Conservation (phyloP, 2,797 vertebrate genomes). For the Tokudaia tokunoshimensis region DNA sequence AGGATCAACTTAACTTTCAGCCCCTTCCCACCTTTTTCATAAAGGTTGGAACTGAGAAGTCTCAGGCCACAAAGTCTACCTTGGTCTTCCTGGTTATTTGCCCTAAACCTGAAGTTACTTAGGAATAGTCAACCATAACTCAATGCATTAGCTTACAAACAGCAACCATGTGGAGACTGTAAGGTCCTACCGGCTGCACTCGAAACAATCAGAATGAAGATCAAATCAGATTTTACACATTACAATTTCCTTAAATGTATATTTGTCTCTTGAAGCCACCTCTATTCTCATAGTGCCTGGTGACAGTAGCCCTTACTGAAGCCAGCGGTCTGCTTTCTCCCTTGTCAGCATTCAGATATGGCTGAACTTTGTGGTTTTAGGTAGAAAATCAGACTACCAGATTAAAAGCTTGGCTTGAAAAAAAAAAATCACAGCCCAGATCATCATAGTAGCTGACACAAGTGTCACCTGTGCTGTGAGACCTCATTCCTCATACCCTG, state of each 20-base stretch:
- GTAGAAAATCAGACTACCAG: neutral
- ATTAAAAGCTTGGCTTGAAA: constrained; percentile 37
- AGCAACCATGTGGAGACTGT: neutral
- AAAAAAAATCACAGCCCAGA: neutral
- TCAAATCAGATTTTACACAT: neutral
- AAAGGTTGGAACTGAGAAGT: neutral
- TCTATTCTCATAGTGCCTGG: neutral
- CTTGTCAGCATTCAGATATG: neutral
- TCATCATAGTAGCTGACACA: neutral
- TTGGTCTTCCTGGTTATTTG: neutral
- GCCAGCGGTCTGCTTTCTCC: neutral
- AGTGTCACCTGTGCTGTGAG: neutral
- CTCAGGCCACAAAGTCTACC: neutral
- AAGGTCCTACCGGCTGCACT: neutral
- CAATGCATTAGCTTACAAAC: neutral
- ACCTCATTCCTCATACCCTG: neutral
- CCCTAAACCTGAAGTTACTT: neutral
- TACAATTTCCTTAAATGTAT: neutral
- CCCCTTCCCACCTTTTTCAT: neutral
- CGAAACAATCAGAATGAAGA: neutral
- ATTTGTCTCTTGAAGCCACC: neutral
- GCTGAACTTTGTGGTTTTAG: neutral
- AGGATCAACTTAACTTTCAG: neutral
- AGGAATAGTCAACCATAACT: neutral
- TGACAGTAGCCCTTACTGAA: neutral